Evolutionary conservation across 1,140 invertebrate genomes (phyloP), one percentile per base, ranked within the genome.

Genomic region (Heliconius eleuchia): DNA sequence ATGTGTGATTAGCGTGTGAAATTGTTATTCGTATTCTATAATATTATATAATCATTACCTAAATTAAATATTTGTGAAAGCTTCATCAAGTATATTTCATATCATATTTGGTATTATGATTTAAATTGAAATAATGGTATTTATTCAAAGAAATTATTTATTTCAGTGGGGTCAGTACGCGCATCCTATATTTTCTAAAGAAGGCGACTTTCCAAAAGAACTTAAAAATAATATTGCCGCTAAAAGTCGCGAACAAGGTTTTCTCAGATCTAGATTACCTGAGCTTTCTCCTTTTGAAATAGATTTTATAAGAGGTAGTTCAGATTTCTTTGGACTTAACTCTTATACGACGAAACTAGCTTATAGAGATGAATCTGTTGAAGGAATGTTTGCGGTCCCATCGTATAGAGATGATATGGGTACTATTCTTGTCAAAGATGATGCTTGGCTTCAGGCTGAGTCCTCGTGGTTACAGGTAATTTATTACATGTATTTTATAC

Each of bases 301-400:
- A 2, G 83, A 92, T 71, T 84, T 92, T 37, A 94, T 97, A 7
- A 95, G 94, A 74, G 96, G 96, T 60, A 95, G 95, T 19, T 93
- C 94, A 1, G 96, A 96, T 84, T 96, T 96, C 90, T 95, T 96
- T 66, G 96, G 96, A 34, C 80, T 97, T 1, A 96, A 96, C 79
- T 91, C 95, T 16, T 97, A 96, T 83, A 95, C 95, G 0, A 94
- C 95, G 6, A 92, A 91, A 39, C 50, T 91, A 77, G 85, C 95
- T 50, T 95, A 88, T 72, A 76, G 95, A 88, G 89, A 94, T 81
- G 82, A 89, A 76, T 85, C 88, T 23, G 73, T 95, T 76, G 74
- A 94, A 0, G 93, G 89, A 23, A 89, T 91, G 73, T 95, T 91
- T 37, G 83, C 88, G 0, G 84, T 91, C 19, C 95, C 95, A 2